phyloP scores from a whole-genome alignment of 2,888 invertebrate genomes.

The Cheilosia vulpina region DNA sequence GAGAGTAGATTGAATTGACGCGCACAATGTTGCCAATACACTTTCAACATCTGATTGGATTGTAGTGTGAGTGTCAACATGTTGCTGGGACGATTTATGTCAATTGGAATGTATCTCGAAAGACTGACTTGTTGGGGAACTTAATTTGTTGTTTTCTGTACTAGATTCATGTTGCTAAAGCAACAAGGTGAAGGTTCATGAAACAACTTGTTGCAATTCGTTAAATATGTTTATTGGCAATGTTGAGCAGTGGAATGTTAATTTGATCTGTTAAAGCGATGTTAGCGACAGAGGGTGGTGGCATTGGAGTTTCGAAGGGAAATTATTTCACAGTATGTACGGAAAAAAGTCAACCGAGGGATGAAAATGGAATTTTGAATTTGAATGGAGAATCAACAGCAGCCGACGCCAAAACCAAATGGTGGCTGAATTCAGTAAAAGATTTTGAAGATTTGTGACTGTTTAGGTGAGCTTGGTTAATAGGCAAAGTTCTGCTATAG shows the following conservation, averaged over 20 bases:
- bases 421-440: too few species aligned
- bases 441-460: too few species aligned
- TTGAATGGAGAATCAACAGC: too few species aligned
- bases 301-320: too few species aligned
- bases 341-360: too few species aligned
- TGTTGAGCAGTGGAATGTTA: conserved; percentile 4
- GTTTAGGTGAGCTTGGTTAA: too few species aligned
- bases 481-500: too few species aligned
- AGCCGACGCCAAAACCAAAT: too few species aligned
- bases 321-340: too few species aligned
- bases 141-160: not conserved
- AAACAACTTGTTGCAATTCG: conserved; percentile 25
- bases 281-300: conserved; percentile 16
- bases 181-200: conserved; percentile 9
- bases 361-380: too few species aligned
- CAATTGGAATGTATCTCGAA: conserved; percentile 42
- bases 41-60: conserved; percentile 33
- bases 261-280: conserved; percentile 8
- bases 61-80: conserved; percentile 6
- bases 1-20: not conserved
- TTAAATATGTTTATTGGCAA: not conserved
- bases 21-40: not conserved
- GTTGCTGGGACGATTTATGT: conserved; percentile 7
- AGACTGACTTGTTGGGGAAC: conserved; percentile 8
- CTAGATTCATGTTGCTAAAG: not conserved